Conservation (phyloP, 2,113 vertebrate species). For the Ceyx melanurus region DNA sequence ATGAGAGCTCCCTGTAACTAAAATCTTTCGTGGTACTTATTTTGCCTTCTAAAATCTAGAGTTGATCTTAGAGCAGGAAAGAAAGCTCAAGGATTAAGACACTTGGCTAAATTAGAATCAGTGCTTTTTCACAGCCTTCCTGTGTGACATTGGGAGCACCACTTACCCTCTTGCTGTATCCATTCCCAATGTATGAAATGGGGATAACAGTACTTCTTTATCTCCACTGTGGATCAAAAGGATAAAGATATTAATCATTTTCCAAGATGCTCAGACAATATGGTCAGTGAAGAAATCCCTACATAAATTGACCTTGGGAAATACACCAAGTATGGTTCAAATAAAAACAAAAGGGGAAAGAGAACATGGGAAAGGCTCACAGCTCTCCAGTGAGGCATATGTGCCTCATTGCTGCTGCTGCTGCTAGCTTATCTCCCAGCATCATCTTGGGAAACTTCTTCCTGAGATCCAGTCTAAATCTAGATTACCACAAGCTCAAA, state of each 20-base stretch:
- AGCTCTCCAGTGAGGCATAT: not conserved
- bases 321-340: not conserved
- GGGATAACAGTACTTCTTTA: conserved; percentile 1
- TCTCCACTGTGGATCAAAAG: conserved; percentile 41
- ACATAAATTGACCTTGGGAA: not conserved
- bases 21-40: not conserved
- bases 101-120: not conserved
- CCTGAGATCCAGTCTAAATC: too few species aligned
- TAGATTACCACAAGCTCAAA: not conserved
- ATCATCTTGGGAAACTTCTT: not conserved
- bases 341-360: not conserved
- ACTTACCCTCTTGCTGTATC: not conserved
- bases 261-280: not conserved
- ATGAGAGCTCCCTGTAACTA: not conserved
- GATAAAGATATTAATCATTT: not conserved
- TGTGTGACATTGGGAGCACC: not conserved
- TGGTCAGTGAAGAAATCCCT: not conserved
- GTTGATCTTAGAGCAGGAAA: not conserved
- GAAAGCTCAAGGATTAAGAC: not conserved
- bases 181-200: not conserved
- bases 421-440: not conserved
- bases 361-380: not conserved
- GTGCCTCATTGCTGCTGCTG: not conserved
- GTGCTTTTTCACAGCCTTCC: not conserved
- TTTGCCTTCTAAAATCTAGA: not conserved